Percentiles rank a stretch among this genome's conserved stretches.
Evolutionary conservation across 2,113 vertebrate genomes (phyloP).

Genomic region (Cathartes aura): DNA sequence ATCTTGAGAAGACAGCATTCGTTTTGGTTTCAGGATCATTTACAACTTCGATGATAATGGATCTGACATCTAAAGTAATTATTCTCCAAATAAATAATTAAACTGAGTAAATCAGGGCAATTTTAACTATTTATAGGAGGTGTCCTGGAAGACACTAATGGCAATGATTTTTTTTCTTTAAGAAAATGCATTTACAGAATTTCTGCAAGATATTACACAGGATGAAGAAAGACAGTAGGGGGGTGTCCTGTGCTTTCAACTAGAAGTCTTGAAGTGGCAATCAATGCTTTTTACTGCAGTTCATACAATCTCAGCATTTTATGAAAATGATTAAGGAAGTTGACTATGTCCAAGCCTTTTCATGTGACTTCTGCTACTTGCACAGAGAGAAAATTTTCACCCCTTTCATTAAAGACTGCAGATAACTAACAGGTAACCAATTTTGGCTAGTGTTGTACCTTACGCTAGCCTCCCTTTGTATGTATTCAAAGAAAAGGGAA

Average conservation of each 20-base stretch:
- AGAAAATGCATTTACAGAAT: background rate
- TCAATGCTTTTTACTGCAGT: background rate
- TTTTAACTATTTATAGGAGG: conserved; percentile 44
- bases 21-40: background rate
- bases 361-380: background rate
- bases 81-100: conserved; percentile 52
- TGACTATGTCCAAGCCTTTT: background rate
- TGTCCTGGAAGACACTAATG: background rate
- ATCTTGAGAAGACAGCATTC: background rate
- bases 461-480: background rate
- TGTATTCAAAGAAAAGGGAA: background rate
- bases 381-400: background rate
- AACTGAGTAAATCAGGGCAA: background rate
- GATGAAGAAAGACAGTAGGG: background rate
- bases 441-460: background rate
- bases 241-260: background rate
- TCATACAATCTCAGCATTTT: background rate
- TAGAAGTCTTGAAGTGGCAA: background rate
- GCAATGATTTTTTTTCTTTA: background rate
- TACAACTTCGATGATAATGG: background rate
- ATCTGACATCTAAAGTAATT: conserved; percentile 30
- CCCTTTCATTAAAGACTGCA: background rate
- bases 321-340: background rate
- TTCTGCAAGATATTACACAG: background rate
- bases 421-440: background rate